Conservation (phyloP, 2,888 invertebrate species). For the Tetropium fuscum region DNA sequence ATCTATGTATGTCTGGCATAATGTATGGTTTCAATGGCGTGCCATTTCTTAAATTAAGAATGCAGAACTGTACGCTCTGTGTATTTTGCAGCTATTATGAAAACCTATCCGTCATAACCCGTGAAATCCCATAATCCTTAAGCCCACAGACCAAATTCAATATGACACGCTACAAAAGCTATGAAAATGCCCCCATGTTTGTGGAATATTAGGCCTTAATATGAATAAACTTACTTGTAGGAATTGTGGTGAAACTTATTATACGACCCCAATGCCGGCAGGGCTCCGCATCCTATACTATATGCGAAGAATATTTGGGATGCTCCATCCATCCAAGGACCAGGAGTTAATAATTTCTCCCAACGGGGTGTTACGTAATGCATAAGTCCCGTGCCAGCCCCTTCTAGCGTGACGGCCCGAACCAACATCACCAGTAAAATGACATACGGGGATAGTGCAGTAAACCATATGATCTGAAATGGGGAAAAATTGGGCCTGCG, state of each 20-base stretch:
- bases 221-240: constrained; percentile 69
- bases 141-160: constrained; percentile 14
- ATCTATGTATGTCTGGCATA: too few relatives aligned
- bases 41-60: too few relatives aligned
- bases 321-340: constrained; percentile 81
- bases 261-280: constrained; percentile 80
- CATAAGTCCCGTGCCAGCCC: constrained; percentile 73
- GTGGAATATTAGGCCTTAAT: constrained; percentile 10
- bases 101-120: background rate
- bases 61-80: too few relatives aligned
- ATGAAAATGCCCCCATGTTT: background rate
- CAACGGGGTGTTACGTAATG: constrained; percentile 77
- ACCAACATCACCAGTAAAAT: constrained; percentile 76
- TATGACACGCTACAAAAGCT: constrained; percentile 9
- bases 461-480: constrained; percentile 78
- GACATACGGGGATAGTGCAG: constrained; percentile 80
- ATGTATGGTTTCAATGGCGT: too few relatives aligned
- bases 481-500: too few relatives aligned
- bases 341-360: constrained; percentile 68
- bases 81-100: background rate
- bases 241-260: constrained; percentile 83
- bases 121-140: constrained; percentile 1
- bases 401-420: constrained; percentile 76
- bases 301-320: constrained; percentile 85
- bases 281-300: constrained; percentile 81